These are phyloP conservation scores for Cydia fagiglandana DNA, from an alignment of 1,140 invertebrate species.

Conservation along the genomic window DNA sequence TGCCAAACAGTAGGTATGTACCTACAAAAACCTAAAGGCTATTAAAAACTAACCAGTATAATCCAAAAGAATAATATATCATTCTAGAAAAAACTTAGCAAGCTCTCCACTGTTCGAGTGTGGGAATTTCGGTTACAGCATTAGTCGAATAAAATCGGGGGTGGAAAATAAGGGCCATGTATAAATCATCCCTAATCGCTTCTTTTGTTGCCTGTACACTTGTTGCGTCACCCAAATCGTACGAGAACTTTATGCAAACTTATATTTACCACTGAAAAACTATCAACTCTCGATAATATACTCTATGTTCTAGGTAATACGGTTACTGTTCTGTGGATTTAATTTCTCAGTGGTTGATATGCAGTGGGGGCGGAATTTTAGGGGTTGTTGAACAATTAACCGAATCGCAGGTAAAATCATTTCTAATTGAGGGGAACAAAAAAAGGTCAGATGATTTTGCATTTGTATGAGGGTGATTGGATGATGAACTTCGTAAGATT, in stretches of 20 bases:
- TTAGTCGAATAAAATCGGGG: conserved; percentile 57
- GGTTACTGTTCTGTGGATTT: neutral
- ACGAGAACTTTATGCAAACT: conserved; percentile 42
- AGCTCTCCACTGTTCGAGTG: conserved; percentile 47
- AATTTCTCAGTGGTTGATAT: neutral
- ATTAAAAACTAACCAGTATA: neutral
- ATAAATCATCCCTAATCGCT: conserved; percentile 76
- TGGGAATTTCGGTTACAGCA: conserved; percentile 75
- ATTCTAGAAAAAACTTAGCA: conserved; percentile 40
- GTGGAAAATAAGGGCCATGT: conserved; percentile 71
- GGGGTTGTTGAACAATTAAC: conserved; percentile 73
- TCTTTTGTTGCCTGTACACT: conserved; percentile 67
- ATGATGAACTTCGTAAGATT: conserved; percentile 37
- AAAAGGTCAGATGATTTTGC: conserved; percentile 52
- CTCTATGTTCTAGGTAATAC: neutral
- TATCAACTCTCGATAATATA: neutral
- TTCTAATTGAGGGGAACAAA: conserved; percentile 24
- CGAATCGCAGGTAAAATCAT: conserved; percentile 66
- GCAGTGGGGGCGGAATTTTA: conserved; percentile 56
- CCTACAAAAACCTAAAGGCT: neutral
- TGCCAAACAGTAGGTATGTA: too few relatives aligned
- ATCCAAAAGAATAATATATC: conserved; percentile 17
- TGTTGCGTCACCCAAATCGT: conserved; percentile 63
- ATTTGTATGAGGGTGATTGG: conserved; percentile 54
- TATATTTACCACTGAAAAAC: conserved; percentile 31